phyloP scores from a whole-genome alignment of 2,797 vertebrate species.

The Acomys russatus region DNA sequence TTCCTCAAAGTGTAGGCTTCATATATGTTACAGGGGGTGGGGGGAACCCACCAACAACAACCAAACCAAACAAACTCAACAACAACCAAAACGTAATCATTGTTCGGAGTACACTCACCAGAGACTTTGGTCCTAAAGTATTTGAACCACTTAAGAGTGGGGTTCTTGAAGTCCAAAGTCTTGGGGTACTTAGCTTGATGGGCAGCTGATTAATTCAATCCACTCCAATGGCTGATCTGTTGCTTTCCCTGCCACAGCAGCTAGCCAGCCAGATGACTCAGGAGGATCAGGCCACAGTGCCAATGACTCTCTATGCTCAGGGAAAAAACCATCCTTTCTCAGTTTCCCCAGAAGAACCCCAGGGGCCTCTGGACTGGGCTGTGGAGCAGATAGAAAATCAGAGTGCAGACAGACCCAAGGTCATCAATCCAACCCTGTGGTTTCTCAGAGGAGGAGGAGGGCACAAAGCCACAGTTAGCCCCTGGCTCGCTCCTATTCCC shows the following conservation, averaged over 20 bases:
- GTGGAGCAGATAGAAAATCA: constrained; percentile 15
- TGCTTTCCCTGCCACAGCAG: background rate
- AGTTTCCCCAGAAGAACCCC: background rate
- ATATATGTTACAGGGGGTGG: constrained; percentile 50
- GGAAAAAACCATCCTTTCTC: background rate
- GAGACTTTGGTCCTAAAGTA: constrained; percentile 41
- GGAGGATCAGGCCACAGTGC: background rate
- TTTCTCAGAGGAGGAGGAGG: constrained; percentile 44
- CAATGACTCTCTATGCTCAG: background rate
- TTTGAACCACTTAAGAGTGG: background rate
- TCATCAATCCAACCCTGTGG: constrained; percentile 43
- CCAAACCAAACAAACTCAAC: background rate
- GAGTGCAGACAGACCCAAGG: background rate
- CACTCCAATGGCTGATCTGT: background rate
- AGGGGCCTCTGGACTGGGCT: constrained; percentile 1
- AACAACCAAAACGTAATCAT: background rate
- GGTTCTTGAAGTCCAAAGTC: background rate
- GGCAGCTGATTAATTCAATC: background rate
- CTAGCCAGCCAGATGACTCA: background rate
- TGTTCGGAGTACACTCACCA: background rate
- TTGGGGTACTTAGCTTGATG: background rate
- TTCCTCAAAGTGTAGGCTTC: constrained; percentile 12
- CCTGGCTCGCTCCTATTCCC: constrained; percentile 58
- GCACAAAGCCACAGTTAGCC: background rate
- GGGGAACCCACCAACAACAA: background rate